These are phyloP conservation scores for Escarpia spicata DNA, from an alignment of 2,888 invertebrate species.

Conservation along the genomic window DNA sequence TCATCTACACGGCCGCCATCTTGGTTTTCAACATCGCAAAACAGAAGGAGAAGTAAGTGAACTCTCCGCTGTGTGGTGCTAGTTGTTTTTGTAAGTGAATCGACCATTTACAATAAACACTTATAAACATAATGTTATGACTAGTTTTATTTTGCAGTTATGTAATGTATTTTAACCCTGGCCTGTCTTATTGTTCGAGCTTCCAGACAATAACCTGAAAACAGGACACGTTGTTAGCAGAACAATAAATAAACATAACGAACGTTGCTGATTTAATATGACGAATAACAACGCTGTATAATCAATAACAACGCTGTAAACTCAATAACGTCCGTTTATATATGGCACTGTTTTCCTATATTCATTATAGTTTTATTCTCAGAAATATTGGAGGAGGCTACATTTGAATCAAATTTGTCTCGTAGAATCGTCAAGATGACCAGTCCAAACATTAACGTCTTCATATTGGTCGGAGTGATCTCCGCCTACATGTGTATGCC, in stretches of 20 bases:
- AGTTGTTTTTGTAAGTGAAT: neutral
- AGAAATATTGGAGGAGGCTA: neutral
- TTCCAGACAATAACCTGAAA: neutral
- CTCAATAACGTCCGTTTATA: neutral
- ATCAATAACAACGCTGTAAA: neutral
- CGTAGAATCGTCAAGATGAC: slow-evolving; percentile 41
- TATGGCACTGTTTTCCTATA: too few species aligned
- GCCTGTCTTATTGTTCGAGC: neutral
- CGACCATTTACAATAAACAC: neutral
- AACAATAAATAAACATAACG: neutral
- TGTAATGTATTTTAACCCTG: neutral
- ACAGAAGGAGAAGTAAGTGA: slow-evolving; percentile 33
- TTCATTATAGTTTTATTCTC: neutral
- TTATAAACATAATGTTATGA: too few species aligned
- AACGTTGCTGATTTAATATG: neutral
- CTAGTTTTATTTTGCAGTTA: too few species aligned
- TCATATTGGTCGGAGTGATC: slow-evolving; percentile 33
- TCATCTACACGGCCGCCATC: slow-evolving; percentile 34
- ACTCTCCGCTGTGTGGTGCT: neutral
- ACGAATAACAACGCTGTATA: neutral
- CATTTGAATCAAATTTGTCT: neutral
- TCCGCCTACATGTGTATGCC: slow-evolving; percentile 31
- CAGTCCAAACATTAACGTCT: slow-evolving; percentile 40
- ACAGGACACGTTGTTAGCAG: neutral
- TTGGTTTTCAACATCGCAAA: slow-evolving; percentile 35